These are phyloP conservation scores for Elephantulus edwardii DNA, from an alignment of 2,113 vertebrate species.

Conservation along the genomic window DNA sequence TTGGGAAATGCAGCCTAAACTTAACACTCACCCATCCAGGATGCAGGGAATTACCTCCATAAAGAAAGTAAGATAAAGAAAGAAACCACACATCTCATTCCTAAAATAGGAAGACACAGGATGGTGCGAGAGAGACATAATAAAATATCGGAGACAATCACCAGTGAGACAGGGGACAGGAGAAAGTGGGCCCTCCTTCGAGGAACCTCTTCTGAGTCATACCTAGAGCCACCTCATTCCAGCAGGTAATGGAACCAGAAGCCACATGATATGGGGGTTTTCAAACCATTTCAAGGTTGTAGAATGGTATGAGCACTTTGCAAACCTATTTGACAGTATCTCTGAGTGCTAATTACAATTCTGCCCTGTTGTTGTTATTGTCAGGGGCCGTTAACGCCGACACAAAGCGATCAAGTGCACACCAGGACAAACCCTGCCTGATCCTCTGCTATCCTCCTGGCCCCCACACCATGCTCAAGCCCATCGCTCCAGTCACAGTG, in stretches of 20 bases:
- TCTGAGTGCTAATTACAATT: no score
- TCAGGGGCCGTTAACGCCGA: no score
- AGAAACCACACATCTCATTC: not conserved
- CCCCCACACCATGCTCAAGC: no score
- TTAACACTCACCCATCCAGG: fast-evolving
- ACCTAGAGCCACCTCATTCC: not conserved
- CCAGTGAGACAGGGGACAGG: not conserved
- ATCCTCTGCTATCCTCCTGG: no score
- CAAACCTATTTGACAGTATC: not conserved
- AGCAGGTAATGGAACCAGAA: fast-evolving
- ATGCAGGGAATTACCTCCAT: not conserved
- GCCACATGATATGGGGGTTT: not conserved
- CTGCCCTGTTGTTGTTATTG: not conserved
- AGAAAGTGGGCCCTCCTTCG: not conserved
- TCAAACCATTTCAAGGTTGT: not conserved
- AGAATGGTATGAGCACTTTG: no score
- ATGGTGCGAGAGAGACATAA: not conserved
- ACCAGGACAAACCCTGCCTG: no score
- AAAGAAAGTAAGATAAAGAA: not conserved
- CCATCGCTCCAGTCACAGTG: no score
- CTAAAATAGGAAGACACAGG: not conserved
- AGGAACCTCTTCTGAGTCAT: not conserved
- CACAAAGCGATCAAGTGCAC: no score
- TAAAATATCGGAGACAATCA: not conserved
- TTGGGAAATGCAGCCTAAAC: not conserved